A percentile compares a stretch with the other conserved stretches of the same genome.
Evolutionary conservation across 37 sponge, comb jelly and placozoan species (phyloP).

Genomic region (Theonella swinhoei): DNA sequence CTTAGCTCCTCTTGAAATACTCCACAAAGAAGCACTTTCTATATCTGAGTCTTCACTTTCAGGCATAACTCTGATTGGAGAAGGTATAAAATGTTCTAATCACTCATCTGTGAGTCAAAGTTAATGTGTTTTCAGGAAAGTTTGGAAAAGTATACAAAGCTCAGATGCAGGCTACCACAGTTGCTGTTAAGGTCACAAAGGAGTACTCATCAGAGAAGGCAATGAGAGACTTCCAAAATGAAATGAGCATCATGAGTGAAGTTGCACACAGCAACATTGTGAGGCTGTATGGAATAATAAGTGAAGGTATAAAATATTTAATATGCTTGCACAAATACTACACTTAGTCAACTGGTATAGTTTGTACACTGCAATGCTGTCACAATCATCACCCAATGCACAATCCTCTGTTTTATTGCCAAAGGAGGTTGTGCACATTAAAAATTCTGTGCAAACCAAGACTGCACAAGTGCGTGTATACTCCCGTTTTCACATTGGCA

Average conservation of each 20-base stretch:
- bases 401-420: too few relatives aligned
- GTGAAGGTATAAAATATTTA: constrained; percentile 23
- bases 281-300: constrained; percentile 23
- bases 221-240: background rate
- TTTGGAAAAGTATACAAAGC: constrained; percentile 58
- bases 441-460: too few relatives aligned
- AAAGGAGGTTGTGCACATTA: too few relatives aligned
- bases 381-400: too few relatives aligned
- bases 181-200: constrained; percentile 23
- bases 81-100: too few relatives aligned
- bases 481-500: too few relatives aligned
- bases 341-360: too few relatives aligned
- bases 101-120: too few relatives aligned
- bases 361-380: too few relatives aligned
- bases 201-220: background rate
- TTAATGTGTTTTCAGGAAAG: constrained; percentile 8
- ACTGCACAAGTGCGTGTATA: too few relatives aligned
- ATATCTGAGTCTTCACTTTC: background rate
- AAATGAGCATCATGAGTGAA: constrained; percentile 30
- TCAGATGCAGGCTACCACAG: background rate
- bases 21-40: background rate
- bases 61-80: background rate
- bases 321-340: background rate
- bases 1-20: background rate
- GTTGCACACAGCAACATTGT: constrained; percentile 47